Base-by-base conservation (phyloP, 2,888 invertebrate species). In the Synanthedon vespiformis region DNA sequence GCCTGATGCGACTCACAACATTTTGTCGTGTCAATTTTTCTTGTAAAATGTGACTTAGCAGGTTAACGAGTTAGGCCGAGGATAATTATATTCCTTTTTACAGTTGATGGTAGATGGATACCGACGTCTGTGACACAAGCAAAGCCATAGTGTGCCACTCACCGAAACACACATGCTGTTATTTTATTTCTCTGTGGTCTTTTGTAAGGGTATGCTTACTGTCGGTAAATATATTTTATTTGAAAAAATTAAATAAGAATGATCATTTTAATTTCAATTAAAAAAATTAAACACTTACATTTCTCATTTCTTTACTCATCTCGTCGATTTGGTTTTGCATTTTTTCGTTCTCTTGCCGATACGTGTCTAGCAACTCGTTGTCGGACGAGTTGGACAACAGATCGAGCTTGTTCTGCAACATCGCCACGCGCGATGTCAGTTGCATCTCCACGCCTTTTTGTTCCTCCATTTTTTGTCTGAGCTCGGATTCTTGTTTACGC, bases 401-500 rank as follows among this genome's bases (percentile, higher is more conserved):
- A 40, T 83, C 80, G 10, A 84, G 57, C 51, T 83, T 80, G 56
- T 80, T 79, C 61, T 84, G 80, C 1, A 87, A 58, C 11, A 88
- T 74, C 0, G 83, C 84, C 3, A 82, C 49, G 0, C 76, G 76
- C 0, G 86, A 83, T 48, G 72, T 80, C 1, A 85, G 65, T 53
- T 87, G 84, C 74, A 81, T 70, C 55, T 86, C 86, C 49, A 78
- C 58, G 6, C 78, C 83, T 62, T 77, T 80, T 16, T 81, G 79
- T 52, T 83, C 85, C 49, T 87, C 87, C 8, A 87, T 49, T 56
- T 77, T 79, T 0, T 73, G 57, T 27, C 79, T 66, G 4, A 82
- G 61, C 16, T 87, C 86, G 0, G 79, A 67, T 55, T 86, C 87
- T 60, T 73, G 77, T 55, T 84, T 85, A 4, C 85, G 74, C 56